Evolutionary conservation across 2,888 invertebrate genomes (phyloP).

Genomic region (Yponomeuta plumbellus): DNA sequence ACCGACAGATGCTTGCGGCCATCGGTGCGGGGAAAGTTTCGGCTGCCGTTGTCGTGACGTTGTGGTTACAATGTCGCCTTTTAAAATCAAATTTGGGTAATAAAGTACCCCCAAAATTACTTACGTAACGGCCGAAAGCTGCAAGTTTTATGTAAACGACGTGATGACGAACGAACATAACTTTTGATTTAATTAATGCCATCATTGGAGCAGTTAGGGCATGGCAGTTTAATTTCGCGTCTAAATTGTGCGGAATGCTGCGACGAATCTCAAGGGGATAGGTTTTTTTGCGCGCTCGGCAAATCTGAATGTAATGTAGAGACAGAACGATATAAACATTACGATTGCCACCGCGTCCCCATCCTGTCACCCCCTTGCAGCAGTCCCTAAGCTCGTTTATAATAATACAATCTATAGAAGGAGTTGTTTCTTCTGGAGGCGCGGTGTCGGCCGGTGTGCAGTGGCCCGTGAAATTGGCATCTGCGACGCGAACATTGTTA

Average conservation of each 20-base stretch:
- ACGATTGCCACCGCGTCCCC: background rate
- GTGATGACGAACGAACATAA: constrained; percentile 32
- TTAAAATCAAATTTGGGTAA: constrained; percentile 68
- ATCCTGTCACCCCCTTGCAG: constrained; percentile 6
- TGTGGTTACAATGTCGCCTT: constrained; percentile 67
- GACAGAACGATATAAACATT: background rate
- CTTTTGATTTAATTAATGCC: constrained; percentile 20
- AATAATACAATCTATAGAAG: constrained; percentile 15
- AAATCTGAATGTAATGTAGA: background rate
- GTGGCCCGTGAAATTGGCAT: constrained; percentile 57
- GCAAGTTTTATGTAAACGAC: constrained; percentile 40
- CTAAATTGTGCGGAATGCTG: background rate
- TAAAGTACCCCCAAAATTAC: constrained; percentile 49
- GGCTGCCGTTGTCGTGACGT: constrained; percentile 52
- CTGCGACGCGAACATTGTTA: constrained; percentile 49
- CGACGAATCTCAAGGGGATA: background rate
- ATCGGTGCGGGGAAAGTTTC: constrained; percentile 59
- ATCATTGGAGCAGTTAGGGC: constrained; percentile 18
- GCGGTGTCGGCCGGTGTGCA: constrained; percentile 26
- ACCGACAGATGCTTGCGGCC: constrained; percentile 72
- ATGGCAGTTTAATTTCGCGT: background rate
- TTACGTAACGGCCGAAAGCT: constrained; percentile 42
- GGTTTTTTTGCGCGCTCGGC: background rate
- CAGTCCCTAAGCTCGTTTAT: constrained; percentile 16
- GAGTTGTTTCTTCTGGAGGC: constrained; percentile 19